Evolutionary conservation across 2,113 vertebrate genomes (phyloP), one percentile per base, ranked within the genome.

Genomic region (Perca flavescens): DNA sequence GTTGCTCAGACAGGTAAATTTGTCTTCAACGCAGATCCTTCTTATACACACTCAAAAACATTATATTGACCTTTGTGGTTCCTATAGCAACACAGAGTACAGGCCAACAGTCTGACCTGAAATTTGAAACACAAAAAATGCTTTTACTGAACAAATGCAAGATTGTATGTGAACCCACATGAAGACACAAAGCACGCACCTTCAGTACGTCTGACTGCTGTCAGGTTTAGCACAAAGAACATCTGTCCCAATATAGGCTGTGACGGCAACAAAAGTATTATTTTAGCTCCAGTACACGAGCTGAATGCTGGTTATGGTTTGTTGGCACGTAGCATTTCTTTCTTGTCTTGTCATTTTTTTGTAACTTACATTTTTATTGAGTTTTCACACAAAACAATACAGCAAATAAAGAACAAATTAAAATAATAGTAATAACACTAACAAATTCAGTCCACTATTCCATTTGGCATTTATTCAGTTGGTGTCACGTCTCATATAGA

Each of bases 81-180:
- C 75, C 92, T 80, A 93, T 90, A 79, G 88, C 89, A 93, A 91
- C 89, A 66, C 36, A 62, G 80, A 86, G 73, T 49, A 79, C 43
- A 63, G 84, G 34, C 47, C 66, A 74, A 63, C 60, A 56, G 63
- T 50, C 71, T 65, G 47, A 72, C 58, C 46, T 69, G 56, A 68
- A 62, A 56, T 54, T 21, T 47, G 50, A 80, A 82, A 87, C n/a
- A 83, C 17, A 52, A 43, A 79, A 46, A 62, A 69, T 4, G 6
- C 22, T 83, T 49, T 50, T 19, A 28, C 21, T 72, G 68, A 71
- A 68, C 2, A 79, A 67, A 64, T 40, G 34, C 17, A 60, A 22
- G 21, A 64, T 36, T 66, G 19, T 9, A 71, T 43, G 66, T 16
- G 57, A 77, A 84, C 56, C 69, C 21, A 74, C 36, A 21, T 25